Conservation (phyloP, 2,113 vertebrate genomes). For the Sinocyclocheilus anshuiensis region DNA sequence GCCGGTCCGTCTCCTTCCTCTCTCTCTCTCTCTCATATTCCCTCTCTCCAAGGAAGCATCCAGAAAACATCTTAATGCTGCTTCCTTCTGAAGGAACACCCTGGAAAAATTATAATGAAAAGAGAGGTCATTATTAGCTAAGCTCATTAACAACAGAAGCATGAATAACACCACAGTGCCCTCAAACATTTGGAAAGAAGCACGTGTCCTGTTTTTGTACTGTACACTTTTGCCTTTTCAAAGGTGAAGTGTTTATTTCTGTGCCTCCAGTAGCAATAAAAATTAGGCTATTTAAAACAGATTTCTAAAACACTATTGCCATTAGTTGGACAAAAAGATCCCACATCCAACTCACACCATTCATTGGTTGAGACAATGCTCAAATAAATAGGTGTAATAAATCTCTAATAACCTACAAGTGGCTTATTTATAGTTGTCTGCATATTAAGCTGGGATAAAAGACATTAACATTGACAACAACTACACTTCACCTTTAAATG, state of each 20-base stretch:
- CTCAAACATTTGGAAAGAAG: too few species aligned
- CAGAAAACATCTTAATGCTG: constrained; percentile 73
- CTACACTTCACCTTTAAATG: background rate
- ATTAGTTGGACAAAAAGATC: background rate
- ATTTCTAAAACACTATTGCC: background rate
- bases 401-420: background rate
- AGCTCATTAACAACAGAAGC: background rate
- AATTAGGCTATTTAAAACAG: too few species aligned
- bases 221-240: background rate
- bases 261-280: background rate
- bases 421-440: background rate
- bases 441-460: background rate
- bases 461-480: background rate
- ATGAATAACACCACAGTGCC: background rate
- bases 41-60: constrained; percentile 50
- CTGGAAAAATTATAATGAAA: constrained; percentile 59
- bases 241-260: background rate
- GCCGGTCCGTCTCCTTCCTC: constrained; percentile 66
- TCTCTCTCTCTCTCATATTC: constrained; percentile 59
- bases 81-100: constrained; percentile 82
- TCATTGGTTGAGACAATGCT: background rate
- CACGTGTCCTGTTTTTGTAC: background rate
- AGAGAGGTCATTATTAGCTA: background rate
- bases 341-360: background rate
- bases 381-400: background rate